These are phyloP conservation scores for Hoplodrina ambigua DNA, from an alignment of 2,888 invertebrate species.

Conservation along the genomic window DNA sequence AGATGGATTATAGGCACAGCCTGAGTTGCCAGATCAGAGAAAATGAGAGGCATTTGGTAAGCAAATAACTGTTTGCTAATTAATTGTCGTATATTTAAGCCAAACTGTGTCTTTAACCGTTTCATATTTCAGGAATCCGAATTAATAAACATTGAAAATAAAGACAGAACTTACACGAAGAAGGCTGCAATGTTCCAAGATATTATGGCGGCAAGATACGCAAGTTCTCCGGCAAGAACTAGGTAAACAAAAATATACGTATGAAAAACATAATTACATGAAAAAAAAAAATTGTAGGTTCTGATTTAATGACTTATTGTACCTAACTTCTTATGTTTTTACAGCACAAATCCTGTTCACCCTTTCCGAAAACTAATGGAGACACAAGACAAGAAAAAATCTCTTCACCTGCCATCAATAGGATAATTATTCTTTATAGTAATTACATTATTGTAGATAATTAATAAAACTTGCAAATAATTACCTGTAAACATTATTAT, in stretches of 20 bases:
- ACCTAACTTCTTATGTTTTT: slow-evolving; percentile 44
- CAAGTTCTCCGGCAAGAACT: slow-evolving; percentile 71
- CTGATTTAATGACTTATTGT: too few species aligned
- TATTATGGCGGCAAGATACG: slow-evolving; percentile 75
- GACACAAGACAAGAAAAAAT: slow-evolving; percentile 61
- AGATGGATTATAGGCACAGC: slow-evolving; percentile 79
- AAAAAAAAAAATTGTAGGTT: too few species aligned
- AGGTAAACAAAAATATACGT: slow-evolving; percentile 67
- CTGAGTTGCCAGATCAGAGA: slow-evolving; percentile 78
- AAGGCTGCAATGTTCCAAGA: slow-evolving; percentile 80
- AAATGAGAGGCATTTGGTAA: slow-evolving; percentile 79
- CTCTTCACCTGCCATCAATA: slow-evolving; percentile 71
- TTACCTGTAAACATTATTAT: too few species aligned
- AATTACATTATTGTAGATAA: slow-evolving; percentile 12
- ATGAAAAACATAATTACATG: too few species aligned
- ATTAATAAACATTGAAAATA: slow-evolving; percentile 71
- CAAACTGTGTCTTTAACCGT: not conserved
- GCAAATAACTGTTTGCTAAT: slow-evolving; percentile 11
- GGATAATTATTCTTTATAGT: slow-evolving; percentile 25
- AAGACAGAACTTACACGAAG: slow-evolving; percentile 80
- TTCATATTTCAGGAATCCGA: slow-evolving; percentile 74
- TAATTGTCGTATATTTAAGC: too few species aligned
- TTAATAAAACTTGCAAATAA: not conserved
- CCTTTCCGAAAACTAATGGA: slow-evolving; percentile 80
- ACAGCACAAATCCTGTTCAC: slow-evolving; percentile 84